Percentiles rank a stretch among this genome's conserved stretches.
Conservation (phyloP, 2,888 invertebrate species). For the Acronicta alni region DNA sequence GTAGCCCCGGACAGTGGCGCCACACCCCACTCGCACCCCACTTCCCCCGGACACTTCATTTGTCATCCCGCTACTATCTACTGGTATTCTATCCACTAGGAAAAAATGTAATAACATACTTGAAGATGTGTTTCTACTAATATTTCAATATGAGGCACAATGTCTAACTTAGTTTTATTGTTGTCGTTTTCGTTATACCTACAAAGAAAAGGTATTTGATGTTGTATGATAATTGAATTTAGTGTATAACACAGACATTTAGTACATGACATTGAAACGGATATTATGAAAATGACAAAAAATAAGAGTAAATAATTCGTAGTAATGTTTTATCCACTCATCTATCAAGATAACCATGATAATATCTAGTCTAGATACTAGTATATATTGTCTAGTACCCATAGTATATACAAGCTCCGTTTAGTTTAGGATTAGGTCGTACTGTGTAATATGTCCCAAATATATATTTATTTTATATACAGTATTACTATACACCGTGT, state of each 20-base stretch:
- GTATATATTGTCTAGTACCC: no score
- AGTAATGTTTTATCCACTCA: no score
- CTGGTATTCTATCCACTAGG: constrained; percentile 75
- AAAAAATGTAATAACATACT: constrained; percentile 38
- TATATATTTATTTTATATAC: no score
- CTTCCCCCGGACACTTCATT: constrained; percentile 77
- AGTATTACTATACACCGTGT: no score
- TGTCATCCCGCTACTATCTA: constrained; percentile 76
- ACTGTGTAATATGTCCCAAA: no score
- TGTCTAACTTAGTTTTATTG: constrained; percentile 13
- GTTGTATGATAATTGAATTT: constrained; percentile 10
- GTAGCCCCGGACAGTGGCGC: constrained; percentile 78
- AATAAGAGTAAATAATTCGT: no score
- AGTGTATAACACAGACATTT: background rate
- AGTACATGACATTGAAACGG: no score
- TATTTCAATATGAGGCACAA: constrained; percentile 16
- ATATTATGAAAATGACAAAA: background rate
- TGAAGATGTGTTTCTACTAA: constrained; percentile 21
- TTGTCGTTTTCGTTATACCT: constrained; percentile 7
- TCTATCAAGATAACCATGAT: no score
- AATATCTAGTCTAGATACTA: no score
- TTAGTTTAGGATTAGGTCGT: no score
- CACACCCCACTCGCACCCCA: constrained; percentile 79
- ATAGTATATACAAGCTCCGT: no score
- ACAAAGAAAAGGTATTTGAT: constrained; percentile 1